phyloP scores from a whole-genome alignment of 2,797 vertebrate species.

The Sebastes flavidus region DNA sequence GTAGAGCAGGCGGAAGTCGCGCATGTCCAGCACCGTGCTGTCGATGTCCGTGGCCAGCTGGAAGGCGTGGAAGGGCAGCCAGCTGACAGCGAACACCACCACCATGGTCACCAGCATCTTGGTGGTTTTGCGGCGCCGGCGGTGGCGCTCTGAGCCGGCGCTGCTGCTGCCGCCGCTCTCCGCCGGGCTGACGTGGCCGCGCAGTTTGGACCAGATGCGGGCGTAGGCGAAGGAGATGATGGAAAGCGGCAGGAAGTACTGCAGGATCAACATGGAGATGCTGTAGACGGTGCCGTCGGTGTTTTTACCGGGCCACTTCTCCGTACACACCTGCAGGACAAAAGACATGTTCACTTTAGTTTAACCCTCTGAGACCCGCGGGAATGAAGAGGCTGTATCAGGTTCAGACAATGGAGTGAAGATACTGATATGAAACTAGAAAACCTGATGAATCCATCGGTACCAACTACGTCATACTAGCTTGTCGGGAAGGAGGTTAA shows the following conservation, averaged over 20 bases:
- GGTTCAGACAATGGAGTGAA: too few species aligned
- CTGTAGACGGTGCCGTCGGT: constrained; percentile 91
- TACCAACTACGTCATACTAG: too few species aligned
- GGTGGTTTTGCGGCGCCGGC: constrained; percentile 90
- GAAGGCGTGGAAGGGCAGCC: constrained; percentile 95
- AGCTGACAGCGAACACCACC: constrained; percentile 93
- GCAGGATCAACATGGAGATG: constrained; percentile 90
- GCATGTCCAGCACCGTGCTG: constrained; percentile 87
- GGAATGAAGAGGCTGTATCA: rapidly evolving
- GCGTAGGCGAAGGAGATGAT: constrained; percentile 92
- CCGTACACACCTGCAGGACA: constrained; percentile 83
- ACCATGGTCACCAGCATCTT: constrained; percentile 96
- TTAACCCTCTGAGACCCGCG: too few species aligned
- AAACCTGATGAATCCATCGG: too few species aligned
- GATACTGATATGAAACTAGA: too few species aligned
- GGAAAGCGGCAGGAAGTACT: constrained; percentile 90
- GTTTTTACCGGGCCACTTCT: constrained; percentile 91
- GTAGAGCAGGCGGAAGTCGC: constrained; percentile 92
- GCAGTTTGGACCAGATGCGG: constrained; percentile 95
- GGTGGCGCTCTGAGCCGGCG: constrained; percentile 80
- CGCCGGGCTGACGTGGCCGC: constrained; percentile 89
- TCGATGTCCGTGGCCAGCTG: constrained; percentile 95
- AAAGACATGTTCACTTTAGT: background rate
- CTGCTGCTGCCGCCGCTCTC: constrained; percentile 67
- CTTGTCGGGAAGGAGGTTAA: too few species aligned